Conservation (phyloP, 1,140 invertebrate species). For the Lysiphlebus fabarum region DNA sequence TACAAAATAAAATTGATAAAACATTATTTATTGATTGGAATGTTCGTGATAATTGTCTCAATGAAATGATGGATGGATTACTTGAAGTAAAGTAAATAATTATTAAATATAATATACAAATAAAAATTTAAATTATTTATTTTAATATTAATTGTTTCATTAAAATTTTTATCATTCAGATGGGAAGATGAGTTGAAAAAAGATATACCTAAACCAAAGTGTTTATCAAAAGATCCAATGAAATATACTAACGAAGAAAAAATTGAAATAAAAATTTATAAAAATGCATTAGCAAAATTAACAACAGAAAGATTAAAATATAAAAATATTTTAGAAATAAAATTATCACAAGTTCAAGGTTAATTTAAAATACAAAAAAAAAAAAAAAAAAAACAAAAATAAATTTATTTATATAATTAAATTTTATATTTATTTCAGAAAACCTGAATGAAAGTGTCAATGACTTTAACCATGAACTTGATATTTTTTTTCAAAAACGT, state of each 20-base stretch:
- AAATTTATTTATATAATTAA: conserved; percentile 13
- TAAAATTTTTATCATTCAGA: conserved; percentile 25
- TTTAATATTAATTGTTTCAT: not conserved
- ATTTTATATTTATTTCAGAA: conserved; percentile 31
- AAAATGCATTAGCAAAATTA: conserved; percentile 57
- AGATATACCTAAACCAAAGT: conserved; percentile 63
- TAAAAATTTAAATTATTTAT: conserved; percentile 1
- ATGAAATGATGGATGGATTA: conserved; percentile 70
- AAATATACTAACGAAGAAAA: conserved; percentile 62
- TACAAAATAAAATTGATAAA: conserved; percentile 52
- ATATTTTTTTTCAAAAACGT: conserved; percentile 57
- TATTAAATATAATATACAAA: not conserved
- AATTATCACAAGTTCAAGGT: conserved; percentile 57
- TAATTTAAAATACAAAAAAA: no score
- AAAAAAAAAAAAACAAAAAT: not conserved
- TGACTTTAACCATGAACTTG: conserved; percentile 60
- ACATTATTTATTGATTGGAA: conserved; percentile 53
- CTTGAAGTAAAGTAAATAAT: conserved; percentile 58
- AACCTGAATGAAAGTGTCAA: conserved; percentile 54
- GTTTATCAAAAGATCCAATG: conserved; percentile 61
- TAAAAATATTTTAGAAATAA: conserved; percentile 57
- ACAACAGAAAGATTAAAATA: conserved; percentile 61
- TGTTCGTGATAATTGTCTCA: conserved; percentile 61
- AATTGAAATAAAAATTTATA: conserved; percentile 57
- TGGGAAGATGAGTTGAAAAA: conserved; percentile 72